Base-by-base conservation (phyloP, 2,888 invertebrate species). In the Lomographa bimaculata region DNA sequence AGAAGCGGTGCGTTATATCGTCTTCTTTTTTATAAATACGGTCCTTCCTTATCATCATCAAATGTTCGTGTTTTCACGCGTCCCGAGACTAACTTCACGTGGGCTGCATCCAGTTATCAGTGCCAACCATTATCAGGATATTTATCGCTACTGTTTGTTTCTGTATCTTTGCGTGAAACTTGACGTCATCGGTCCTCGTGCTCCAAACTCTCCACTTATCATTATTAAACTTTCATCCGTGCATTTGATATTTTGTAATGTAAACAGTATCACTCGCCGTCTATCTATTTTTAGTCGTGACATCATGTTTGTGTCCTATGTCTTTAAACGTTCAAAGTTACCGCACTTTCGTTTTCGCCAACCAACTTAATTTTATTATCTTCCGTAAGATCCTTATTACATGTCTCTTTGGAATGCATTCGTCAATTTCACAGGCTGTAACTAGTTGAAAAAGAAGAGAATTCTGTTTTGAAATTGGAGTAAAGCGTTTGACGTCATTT, bases 121-220 rank as follows among this genome's bases (percentile, higher is more conserved):
- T 74, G 77, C 75, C 75, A 71, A 74, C 68, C 68, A 67, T 81
- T 81, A 83, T 84, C 82, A 71, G 48, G 54, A 52, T 59, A 55
- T 63, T 73, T 83, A 84, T 83, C 84, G 76, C 82, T 75, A 75
- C 82, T 80, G 82, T 79, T 79, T 80, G 82, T 79, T 76, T 75
- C 79, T 79, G 69, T 80, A 79, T 79, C 75, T 76, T 74, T 76
- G 74, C 79, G 80, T 75, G 60, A 51, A 35, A 43, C 42, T 48
- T 76, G 80, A 81, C 81, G 80, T 83, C 79, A 80, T 46, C 34
- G 48, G 45, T 35, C 26, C 40, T 42, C 52, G 52, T 49, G 58
- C 45, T 43, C 7, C 7, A 9, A 20, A n/a, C 47, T 51, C 51
- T 37, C 42, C 28, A 45, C 35, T 50, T 50, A 49, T 49, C 49